Conservation (phyloP, 2,797 vertebrate species). For the Channa striata region DNA sequence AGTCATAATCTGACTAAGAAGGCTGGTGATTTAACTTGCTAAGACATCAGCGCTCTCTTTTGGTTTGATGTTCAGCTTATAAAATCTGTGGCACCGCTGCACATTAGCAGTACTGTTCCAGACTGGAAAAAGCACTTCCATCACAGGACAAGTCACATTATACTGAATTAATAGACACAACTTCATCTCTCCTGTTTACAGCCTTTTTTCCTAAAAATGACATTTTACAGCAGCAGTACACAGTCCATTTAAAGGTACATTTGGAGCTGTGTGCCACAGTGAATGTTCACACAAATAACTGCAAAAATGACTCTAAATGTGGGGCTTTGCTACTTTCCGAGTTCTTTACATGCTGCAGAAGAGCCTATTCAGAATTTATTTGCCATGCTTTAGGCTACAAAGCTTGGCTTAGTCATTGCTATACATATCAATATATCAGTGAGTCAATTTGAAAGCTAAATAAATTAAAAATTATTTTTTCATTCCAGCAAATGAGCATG, state of each 20-base stretch:
- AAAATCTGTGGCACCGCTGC: conserved; percentile 27
- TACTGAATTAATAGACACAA: conserved; percentile 13
- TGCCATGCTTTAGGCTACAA: neutral
- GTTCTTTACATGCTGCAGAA: neutral
- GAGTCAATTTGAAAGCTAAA: conserved; percentile 22
- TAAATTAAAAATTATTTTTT: conserved; percentile 18
- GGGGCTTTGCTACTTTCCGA: conserved; percentile 6
- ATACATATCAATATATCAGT: conserved; percentile 1
- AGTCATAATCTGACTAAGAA: conserved; percentile 48
- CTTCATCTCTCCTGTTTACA: conserved; percentile 8
- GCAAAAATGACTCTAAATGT: too few relatives aligned
- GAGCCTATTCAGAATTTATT: neutral
- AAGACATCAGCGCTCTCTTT: conserved; percentile 44
- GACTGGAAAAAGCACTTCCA: neutral
- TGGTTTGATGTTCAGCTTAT: conserved; percentile 34
- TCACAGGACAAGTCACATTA: conserved; percentile 8
- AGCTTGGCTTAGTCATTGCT: conserved; percentile 1
- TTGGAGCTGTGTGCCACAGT: neutral
- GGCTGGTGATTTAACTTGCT: conserved; percentile 47
- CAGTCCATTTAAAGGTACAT: conserved; percentile 9
- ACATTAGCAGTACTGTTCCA: conserved; percentile 12
- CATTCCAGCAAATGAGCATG: conserved; percentile 2
- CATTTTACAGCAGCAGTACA: conserved; percentile 5
- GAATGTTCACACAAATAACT: neutral
- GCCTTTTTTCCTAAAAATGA: conserved; percentile 4